Evolutionary conservation across 2,113 vertebrate genomes (phyloP).

Genomic region (Oryzias javanicus): DNA sequence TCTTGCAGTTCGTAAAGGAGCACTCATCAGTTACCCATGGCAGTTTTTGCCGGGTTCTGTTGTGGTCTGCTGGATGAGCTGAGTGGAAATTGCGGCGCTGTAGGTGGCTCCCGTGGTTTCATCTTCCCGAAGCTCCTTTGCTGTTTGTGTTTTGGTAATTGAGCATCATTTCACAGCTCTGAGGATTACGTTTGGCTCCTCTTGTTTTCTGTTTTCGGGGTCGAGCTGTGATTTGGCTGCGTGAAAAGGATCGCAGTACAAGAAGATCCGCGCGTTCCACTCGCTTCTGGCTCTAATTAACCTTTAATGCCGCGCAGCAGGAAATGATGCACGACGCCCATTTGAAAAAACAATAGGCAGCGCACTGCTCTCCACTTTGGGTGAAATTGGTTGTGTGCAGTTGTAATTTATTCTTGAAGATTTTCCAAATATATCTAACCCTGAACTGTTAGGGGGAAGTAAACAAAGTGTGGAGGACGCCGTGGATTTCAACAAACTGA

Average conservation of each 20-base stretch:
- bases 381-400: background rate
- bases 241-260: conserved; percentile 30
- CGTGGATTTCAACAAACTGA: background rate
- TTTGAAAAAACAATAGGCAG: background rate
- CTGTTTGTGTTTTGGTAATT: conserved; percentile 25
- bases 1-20: conserved; percentile 23
- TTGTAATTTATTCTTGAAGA: background rate
- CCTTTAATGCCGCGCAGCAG: conserved; percentile 3
- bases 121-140: conserved; percentile 20
- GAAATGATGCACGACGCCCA: conserved; percentile 5
- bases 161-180: conserved; percentile 22
- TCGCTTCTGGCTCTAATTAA: conserved; percentile 61
- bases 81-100: conserved; percentile 21
- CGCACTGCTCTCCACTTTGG: background rate
- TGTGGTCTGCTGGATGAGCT: conserved; percentile 28
- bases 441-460: background rate
- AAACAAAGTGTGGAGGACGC: background rate
- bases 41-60: conserved; percentile 20
- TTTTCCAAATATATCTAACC: background rate
- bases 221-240: conserved; percentile 28
- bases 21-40: conserved; percentile 12
- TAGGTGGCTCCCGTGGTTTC: conserved; percentile 39
- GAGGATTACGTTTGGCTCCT: conserved; percentile 26
- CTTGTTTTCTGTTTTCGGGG: conserved; percentile 18
- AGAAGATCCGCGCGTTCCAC: conserved; percentile 46